Percentiles rank a stretch among this genome's conserved stretches.
Evolutionary conservation across 2,113 vertebrate genomes (phyloP).

Genomic region (Ptyas mucosa): DNA sequence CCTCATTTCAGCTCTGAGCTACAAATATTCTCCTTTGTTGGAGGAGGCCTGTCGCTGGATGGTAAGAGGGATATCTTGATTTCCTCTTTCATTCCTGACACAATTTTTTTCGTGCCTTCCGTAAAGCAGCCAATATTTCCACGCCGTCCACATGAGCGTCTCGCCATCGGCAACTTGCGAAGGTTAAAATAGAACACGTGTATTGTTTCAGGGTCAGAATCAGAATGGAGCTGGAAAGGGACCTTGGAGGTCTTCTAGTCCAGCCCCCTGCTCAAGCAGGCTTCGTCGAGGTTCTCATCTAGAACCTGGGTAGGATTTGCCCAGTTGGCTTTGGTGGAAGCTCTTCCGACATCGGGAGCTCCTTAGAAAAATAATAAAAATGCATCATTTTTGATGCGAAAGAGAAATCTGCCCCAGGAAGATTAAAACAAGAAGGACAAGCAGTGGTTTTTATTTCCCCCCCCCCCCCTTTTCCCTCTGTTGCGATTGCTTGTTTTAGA

Average conservation of each 20-base stretch:
- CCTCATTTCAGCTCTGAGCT: too few relatives aligned
- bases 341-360: background rate
- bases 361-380: background rate
- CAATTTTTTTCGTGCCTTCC: background rate
- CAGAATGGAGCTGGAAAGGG: too few relatives aligned
- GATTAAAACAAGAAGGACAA: background rate
- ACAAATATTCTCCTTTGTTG: too few relatives aligned
- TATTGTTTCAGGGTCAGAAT: background rate
- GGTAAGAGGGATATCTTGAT: background rate
- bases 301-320: too few relatives aligned
- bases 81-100: too few relatives aligned
- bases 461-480: too few relatives aligned
- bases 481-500: background rate
- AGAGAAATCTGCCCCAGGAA: too few relatives aligned
- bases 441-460: background rate
- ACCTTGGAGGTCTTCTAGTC: too few relatives aligned
- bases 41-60: background rate
- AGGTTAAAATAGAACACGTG: background rate
- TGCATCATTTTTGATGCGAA: background rate
- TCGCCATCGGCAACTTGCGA: background rate
- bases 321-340: background rate
- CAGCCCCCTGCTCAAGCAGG: too few relatives aligned
- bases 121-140: background rate
- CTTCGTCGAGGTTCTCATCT: background rate
- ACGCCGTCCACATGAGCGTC: background rate